Evolutionary conservation across 2,113 vertebrate species (phyloP).

Genomic region (Halcyon malimbica): DNA sequence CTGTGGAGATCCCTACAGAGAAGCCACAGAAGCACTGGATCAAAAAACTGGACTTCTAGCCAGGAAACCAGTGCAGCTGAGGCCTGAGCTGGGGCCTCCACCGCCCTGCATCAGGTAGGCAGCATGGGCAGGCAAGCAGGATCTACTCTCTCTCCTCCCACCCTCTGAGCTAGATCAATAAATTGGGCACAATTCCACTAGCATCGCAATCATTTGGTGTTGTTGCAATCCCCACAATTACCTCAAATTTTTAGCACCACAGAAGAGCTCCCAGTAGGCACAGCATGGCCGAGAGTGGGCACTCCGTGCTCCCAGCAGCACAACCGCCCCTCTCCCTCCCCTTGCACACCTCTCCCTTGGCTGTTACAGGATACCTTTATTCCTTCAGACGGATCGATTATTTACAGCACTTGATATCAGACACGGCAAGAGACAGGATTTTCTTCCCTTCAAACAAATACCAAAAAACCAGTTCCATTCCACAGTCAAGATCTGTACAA

Average conservation of each 20-base stretch:
- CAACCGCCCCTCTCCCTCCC: rapidly evolving
- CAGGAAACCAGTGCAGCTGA: neutral
- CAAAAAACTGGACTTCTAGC: constrained; percentile 85
- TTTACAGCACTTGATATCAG: constrained; percentile 65
- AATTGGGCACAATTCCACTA: neutral
- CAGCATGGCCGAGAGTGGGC: rapidly evolving
- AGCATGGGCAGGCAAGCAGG: rapidly evolving
- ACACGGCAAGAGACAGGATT: constrained; percentile 29
- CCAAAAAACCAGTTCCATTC: constrained; percentile 7
- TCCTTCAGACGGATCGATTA: constrained; percentile 66
- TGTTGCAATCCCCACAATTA: neutral
- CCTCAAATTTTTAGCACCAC: neutral
- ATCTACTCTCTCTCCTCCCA: neutral
- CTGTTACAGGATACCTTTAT: constrained; percentile 70
- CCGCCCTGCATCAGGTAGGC: neutral
- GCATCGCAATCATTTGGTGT: rapidly evolving
- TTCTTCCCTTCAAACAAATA: constrained; percentile 47
- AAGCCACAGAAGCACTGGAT: constrained; percentile 86
- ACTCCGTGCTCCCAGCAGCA: rapidly evolving
- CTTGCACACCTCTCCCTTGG: neutral
- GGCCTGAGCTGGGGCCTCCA: neutral
- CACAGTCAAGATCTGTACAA: constrained; percentile 7
- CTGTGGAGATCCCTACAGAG: constrained; percentile 86
- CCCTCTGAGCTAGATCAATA: neutral
- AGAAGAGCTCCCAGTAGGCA: neutral